These are phyloP conservation scores for Himalopsyche kuldschensis DNA, from an alignment of 2,888 invertebrate species.

Conservation along the genomic window DNA sequence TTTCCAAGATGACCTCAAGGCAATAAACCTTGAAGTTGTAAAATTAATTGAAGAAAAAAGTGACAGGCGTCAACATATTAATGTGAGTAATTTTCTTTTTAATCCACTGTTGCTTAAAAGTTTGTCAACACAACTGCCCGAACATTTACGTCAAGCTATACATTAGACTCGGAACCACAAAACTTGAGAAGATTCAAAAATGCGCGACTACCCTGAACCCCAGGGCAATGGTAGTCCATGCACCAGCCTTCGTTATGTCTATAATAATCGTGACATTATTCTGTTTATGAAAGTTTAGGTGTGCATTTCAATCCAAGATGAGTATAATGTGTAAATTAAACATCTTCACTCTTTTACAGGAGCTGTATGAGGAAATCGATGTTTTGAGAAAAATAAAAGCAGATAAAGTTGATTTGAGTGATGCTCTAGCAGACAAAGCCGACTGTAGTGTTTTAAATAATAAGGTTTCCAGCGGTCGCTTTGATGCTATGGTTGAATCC, in stretches of 20 bases:
- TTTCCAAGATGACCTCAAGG: slow-evolving; percentile 51
- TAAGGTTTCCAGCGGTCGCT: slow-evolving; percentile 74
- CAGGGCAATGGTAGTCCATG: no score
- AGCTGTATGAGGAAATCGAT: slow-evolving; percentile 66
- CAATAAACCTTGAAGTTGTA: slow-evolving; percentile 42
- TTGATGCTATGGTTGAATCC: slow-evolving; percentile 70
- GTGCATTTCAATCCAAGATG: no score
- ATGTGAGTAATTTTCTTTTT: slow-evolving; percentile 47
- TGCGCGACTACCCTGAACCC: no score
- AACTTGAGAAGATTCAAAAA: no score
- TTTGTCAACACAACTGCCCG: no score
- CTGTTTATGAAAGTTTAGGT: no score
- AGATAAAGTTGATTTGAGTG: slow-evolving; percentile 70
- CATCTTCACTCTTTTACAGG: slow-evolving; percentile 46
- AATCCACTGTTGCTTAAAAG: no score
- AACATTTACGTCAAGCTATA: no score
- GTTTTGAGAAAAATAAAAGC: slow-evolving; percentile 67
- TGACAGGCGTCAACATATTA: slow-evolving; percentile 56
- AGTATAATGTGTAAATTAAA: no score
- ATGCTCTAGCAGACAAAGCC: slow-evolving; percentile 74
- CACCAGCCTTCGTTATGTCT: no score
- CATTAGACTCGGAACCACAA: no score
- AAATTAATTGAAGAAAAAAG: slow-evolving; percentile 61
- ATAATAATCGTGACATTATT: no score
- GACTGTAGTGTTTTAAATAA: slow-evolving; percentile 68